Base-by-base conservation (phyloP, 2,888 invertebrate genomes). In the Drosophila greeni region DNA sequence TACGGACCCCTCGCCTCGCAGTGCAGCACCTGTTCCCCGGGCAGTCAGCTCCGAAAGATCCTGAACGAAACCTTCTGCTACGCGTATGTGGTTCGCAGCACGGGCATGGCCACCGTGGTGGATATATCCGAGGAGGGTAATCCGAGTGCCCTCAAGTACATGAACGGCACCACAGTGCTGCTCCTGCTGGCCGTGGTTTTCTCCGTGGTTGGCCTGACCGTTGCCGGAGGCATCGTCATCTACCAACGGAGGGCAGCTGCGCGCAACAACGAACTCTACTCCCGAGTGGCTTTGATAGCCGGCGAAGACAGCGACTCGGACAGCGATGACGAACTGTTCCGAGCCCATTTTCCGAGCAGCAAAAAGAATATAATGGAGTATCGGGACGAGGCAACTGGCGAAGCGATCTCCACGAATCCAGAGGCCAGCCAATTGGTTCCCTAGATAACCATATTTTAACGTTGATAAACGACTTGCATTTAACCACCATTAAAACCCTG, bases 11-110 rank as follows among this genome's bases (percentile, higher is more conserved):
- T 82, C 20, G 70, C 79, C 23, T 79, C 85, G n/a, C 85, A 89
- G 62, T 89, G 89, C 60, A 85, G 82, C 57, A 82, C 81, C 43
- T 89, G 89, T 53, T 82, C 70, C 23, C 73, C 86, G 2, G 86
- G 87, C 26, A 86, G 86, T 48, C 85, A 87, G 58, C 62, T 88
- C 12, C 86, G 86, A 33, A 71, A 77, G 51, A 55, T 70, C 16
- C 74, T 76, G 5, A 83, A 84, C 29, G 88, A 89, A 57, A 84
- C 87, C 26, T 87, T 82, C 57, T 89, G 89, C 70, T 85, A 85
- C 51, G 79, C 82, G 0, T 87, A 87, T 57, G 82, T 87, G 31
- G 87, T 86, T 42, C 83, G 87, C 37, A 87, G 87, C 53, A 85
- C 86, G 2, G 85, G 86, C 18, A 82, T 54, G 39, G 67, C 85